Evolutionary conservation across 2,888 invertebrate species (phyloP).

Genomic region (Capitulum mitella): DNA sequence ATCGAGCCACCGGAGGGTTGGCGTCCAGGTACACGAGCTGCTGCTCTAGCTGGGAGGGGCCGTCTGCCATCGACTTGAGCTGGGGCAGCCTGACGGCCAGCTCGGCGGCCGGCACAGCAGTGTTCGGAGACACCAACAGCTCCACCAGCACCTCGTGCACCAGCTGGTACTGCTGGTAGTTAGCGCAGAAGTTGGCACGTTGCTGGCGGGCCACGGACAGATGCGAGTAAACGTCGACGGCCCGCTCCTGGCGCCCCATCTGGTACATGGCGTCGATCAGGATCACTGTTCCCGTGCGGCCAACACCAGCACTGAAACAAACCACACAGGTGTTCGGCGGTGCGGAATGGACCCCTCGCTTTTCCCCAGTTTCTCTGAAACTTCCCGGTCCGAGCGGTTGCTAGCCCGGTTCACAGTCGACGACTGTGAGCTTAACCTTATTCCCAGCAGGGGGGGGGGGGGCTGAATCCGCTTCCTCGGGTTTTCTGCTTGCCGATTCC

Average conservation of each 20-base stretch:
- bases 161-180: conserved; percentile 46
- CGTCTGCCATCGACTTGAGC: not conserved
- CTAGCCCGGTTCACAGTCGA: too few species aligned
- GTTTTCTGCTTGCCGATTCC: too few species aligned
- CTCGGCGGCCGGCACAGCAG: conserved; percentile 41
- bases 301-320: conserved; percentile 51
- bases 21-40: not conserved
- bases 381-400: too few species aligned
- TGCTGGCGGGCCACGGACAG: not conserved
- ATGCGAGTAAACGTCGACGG: conserved; percentile 14
- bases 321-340: too few species aligned
- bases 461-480: too few species aligned
- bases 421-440: too few species aligned
- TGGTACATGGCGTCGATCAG: conserved; percentile 52
- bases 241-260: conserved; percentile 39
- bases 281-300: conserved; percentile 55
- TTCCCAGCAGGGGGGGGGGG: too few species aligned
- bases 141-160: conserved; percentile 47
- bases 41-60: not conserved
- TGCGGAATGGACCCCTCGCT: too few species aligned
- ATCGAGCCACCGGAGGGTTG: not conserved
- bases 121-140: conserved; percentile 43
- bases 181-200: conserved; percentile 15
- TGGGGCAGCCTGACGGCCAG: not conserved
- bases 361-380: too few species aligned